Evolutionary conservation across 2,113 vertebrate genomes (phyloP).

Genomic region (Reinhardtius hippoglossoides): DNA sequence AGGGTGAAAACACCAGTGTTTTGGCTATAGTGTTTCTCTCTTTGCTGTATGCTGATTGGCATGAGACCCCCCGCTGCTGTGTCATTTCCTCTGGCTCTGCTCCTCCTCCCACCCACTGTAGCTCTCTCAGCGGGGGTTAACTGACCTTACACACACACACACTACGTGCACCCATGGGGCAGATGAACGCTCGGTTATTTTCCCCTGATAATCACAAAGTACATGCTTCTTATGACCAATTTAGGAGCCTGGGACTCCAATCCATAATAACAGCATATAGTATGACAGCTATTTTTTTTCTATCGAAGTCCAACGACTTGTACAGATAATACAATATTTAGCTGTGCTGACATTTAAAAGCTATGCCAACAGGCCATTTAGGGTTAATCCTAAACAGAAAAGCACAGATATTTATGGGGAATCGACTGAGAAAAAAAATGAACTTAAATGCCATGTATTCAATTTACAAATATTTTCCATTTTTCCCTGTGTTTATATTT

Average conservation of each 20-base stretch:
- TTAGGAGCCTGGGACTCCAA: slow-evolving; percentile 27
- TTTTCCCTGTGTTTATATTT: neutral
- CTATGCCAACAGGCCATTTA: neutral
- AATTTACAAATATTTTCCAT: neutral
- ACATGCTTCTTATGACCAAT: slow-evolving; percentile 50
- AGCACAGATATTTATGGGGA: neutral
- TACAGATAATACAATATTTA: neutral
- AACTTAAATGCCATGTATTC: neutral
- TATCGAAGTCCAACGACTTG: neutral
- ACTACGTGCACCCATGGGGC: slow-evolving; percentile 56
- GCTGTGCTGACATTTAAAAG: neutral
- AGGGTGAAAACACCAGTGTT: slow-evolving; percentile 56
- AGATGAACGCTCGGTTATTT: slow-evolving; percentile 56
- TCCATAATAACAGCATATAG: slow-evolving; percentile 8
- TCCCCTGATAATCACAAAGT: slow-evolving; percentile 41
- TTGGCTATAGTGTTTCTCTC: slow-evolving; percentile 60
- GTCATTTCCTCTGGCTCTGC: slow-evolving; percentile 78
- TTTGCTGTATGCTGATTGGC: slow-evolving; percentile 75
- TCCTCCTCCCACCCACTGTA: slow-evolving; percentile 62
- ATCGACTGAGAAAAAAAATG: neutral
- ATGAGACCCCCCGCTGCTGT: slow-evolving; percentile 69
- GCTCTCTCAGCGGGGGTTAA: slow-evolving; percentile 63
- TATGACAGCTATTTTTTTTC: slow-evolving; percentile 9
- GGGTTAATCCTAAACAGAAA: neutral
- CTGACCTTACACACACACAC: slow-evolving; percentile 74